Conservation (phyloP, 2,888 invertebrate species). For the Thymelicus sylvestris region DNA sequence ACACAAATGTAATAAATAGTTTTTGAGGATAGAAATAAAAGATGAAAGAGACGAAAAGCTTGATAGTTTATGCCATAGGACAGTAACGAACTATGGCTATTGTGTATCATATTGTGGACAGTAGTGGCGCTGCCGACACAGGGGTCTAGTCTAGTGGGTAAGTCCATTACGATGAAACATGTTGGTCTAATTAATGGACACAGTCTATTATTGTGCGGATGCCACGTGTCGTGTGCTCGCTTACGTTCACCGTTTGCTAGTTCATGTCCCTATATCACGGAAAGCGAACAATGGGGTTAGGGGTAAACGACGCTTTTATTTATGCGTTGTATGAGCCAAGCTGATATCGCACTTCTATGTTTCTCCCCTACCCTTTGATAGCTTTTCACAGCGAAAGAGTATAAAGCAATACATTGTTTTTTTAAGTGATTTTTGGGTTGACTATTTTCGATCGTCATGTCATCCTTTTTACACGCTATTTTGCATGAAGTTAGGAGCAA, state of each 20-base stretch:
- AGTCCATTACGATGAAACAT: slow-evolving; percentile 72
- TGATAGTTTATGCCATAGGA: no score
- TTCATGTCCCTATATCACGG: slow-evolving; percentile 39
- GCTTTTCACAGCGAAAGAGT: slow-evolving; percentile 15
- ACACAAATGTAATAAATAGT: no score
- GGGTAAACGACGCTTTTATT: slow-evolving; percentile 33
- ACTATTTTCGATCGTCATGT: background rate
- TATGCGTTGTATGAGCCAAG: slow-evolving; percentile 30
- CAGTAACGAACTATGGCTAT: no score
- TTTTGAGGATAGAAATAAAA: no score
- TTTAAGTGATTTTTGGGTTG: slow-evolving; percentile 8
- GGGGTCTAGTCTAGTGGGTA: slow-evolving; percentile 52
- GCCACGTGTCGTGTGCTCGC: slow-evolving; percentile 54
- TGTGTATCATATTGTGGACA: background rate
- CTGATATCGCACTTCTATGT: slow-evolving; percentile 32
- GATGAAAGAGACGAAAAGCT: no score
- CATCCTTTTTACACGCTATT: background rate
- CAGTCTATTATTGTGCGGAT: slow-evolving; percentile 67
- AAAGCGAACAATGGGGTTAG: slow-evolving; percentile 34
- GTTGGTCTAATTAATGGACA: slow-evolving; percentile 77
- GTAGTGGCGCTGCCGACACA: slow-evolving; percentile 55
- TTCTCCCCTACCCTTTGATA: slow-evolving; percentile 26
- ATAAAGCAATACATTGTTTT: slow-evolving; percentile 15
- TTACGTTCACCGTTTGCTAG: slow-evolving; percentile 39
- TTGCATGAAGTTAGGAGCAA: background rate